These are phyloP conservation scores for Gonatopus flavifemur DNA, from an alignment of 1,140 invertebrate genomes.

Conservation along the genomic window DNA sequence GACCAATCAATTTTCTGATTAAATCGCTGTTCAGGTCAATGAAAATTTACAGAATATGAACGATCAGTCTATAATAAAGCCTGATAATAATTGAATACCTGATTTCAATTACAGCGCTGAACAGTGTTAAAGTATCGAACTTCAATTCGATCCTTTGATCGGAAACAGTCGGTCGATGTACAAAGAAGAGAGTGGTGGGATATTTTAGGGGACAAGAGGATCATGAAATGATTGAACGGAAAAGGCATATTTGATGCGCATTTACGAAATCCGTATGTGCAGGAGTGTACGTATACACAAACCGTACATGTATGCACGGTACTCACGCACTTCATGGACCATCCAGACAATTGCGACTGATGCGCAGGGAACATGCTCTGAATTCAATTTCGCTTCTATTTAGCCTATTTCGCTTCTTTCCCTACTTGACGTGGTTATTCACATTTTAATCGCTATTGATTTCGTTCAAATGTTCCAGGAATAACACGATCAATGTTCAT, in stretches of 20 bases:
- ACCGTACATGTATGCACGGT: conserved; percentile 2
- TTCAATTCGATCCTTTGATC: too few species aligned
- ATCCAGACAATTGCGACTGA: conserved; percentile 4
- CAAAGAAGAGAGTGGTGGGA: background rate
- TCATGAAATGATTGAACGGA: conserved; percentile 5
- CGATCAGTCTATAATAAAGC: too few species aligned
- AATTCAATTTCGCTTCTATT: conserved; percentile 31
- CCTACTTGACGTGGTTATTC: background rate
- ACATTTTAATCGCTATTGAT: conserved; percentile 33
- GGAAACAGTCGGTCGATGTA: conserved; percentile 9
- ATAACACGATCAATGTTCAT: conserved; percentile 31
- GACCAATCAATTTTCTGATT: too few species aligned
- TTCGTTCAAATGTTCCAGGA: conserved; percentile 24
- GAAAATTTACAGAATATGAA: too few species aligned
- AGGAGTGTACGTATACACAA: background rate
- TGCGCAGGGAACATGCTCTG: background rate
- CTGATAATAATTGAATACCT: too few species aligned
- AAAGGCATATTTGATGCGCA: conserved; percentile 37
- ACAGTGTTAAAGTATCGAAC: too few species aligned
- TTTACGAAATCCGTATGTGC: conserved; percentile 21
- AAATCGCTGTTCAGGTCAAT: too few species aligned
- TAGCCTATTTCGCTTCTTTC: background rate
- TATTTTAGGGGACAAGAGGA: too few species aligned
- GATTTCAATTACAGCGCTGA: too few species aligned
- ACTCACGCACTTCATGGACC: too few species aligned